Percentiles rank a stretch among this genome's conserved stretches.
Evolutionary conservation across 2,797 vertebrate species (phyloP).

Genomic region (Hylomyscus alleni): DNA sequence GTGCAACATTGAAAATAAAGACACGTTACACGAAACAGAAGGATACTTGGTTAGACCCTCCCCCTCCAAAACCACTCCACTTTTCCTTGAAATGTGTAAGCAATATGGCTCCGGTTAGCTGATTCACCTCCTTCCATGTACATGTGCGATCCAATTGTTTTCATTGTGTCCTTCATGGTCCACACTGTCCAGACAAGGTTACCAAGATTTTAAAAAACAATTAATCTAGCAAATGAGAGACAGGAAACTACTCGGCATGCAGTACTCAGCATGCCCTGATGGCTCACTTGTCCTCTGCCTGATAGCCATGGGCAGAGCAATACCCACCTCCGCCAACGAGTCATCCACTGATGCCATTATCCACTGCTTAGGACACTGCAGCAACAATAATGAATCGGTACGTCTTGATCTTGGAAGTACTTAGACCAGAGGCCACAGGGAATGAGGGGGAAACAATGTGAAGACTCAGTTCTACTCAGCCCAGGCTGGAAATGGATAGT

Average conservation of each 20-base stretch:
- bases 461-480: slow-evolving; percentile 57
- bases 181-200: background rate
- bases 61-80: background rate
- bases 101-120: background rate
- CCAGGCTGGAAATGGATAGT: slow-evolving; percentile 67
- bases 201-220: background rate
- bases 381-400: slow-evolving; percentile 72
- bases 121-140: background rate
- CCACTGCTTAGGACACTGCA: slow-evolving; percentile 74
- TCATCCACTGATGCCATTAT: slow-evolving; percentile 62
- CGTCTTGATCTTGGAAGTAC: slow-evolving; percentile 76
- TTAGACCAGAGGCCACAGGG: slow-evolving; percentile 73
- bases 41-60: background rate
- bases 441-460: slow-evolving; percentile 65
- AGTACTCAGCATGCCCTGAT: background rate
- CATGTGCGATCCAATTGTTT: background rate
- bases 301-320: background rate
- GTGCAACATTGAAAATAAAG: slow-evolving; percentile 17
- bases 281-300: background rate
- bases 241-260: too few relatives aligned
- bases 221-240: background rate
- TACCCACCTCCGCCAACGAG: slow-evolving; percentile 29
- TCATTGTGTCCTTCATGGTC: background rate
- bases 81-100: background rate
- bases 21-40: background rate